These are phyloP conservation scores for Orthonevra nobilis DNA, from an alignment of 2,888 invertebrate species.

Conservation along the genomic window DNA sequence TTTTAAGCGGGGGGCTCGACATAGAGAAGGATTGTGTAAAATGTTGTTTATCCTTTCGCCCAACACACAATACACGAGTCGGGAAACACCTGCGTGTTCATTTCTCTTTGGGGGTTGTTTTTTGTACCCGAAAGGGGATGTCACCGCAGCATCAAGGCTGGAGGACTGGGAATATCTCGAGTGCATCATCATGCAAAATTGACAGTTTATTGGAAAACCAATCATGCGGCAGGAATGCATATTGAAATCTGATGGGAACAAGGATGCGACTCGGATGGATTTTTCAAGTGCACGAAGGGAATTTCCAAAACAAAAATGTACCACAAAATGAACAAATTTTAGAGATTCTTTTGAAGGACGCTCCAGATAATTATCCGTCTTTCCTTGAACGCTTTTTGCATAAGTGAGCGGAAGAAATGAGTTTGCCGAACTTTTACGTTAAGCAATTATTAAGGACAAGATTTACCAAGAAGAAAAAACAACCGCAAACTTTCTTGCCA, in stretches of 20 bases:
- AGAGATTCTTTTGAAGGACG: conserved; percentile 51
- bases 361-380: conserved; percentile 25
- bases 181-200: conserved; percentile 66
- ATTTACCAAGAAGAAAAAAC: conserved; percentile 1
- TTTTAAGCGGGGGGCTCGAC: conserved; percentile 57
- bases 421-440: conserved; percentile 32
- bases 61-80: conserved; percentile 51
- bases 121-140: not conserved
- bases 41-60: conserved; percentile 47
- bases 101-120: conserved; percentile 2
- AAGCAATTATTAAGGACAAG: conserved; percentile 47
- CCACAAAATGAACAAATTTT: conserved; percentile 31
- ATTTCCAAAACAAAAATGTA: not conserved
- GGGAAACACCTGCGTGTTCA: conserved; percentile 52
- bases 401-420: conserved; percentile 38
- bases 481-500: conserved; percentile 23
- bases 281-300: conserved; percentile 12
- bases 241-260: conserved; percentile 38
- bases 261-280: not conserved
- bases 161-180: conserved; percentile 38
- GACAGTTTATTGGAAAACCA: conserved; percentile 67
- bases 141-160: conserved; percentile 1
- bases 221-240: conserved; percentile 56
- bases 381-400: not conserved
- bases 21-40: conserved; percentile 39